Evolutionary conservation across 2,888 invertebrate species (phyloP), one percentile per base, ranked within the genome.

Genomic region (Netelia fuscicornis): DNA sequence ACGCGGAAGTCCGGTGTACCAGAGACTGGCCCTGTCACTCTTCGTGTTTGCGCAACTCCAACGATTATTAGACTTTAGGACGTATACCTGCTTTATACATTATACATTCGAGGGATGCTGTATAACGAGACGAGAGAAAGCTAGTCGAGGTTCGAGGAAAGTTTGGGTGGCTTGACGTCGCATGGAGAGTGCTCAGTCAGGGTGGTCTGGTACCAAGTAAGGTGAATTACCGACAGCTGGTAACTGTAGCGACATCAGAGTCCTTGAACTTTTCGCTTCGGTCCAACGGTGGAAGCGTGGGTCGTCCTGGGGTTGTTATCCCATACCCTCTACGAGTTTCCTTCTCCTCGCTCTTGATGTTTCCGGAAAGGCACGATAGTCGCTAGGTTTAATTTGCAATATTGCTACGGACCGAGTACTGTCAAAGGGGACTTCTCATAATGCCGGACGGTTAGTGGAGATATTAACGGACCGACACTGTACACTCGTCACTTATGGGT

Each of bases 81-180:
- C 68, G 23, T 48, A 67, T 71, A 68, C 60, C 58, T 44, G 74
- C 65, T 44, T 84, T 70, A 80, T 76, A 44, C 56, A 84, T 76
- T 72, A 80, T 81, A 80, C 84, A 84, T 84, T 44, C 42, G 60
- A 23, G 74, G 37, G 52, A 76, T 64, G 37, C 58, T 17, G 13
- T 64, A 70, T 76, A 84, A 80, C 84, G 58, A 80, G 84, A 84
- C 60, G 84, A 72, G 75, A 71, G 84, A 76, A 67, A 68, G 79
- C 65, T 76, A 20, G 58, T n/a, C 20, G n/a, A 30, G 81, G 58
- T 52, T 71, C 70, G 52, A 60, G 48, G 48, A 75, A 84, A 84
- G 80, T 84, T 84, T 65, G 48, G 25, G 76, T 37, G 37, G 37
- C 58, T 84, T 56, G 52, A 79, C 52, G 70, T 48, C 37, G 42